Conservation (phyloP, 2,797 vertebrate genomes). For the Lophius americanus region DNA sequence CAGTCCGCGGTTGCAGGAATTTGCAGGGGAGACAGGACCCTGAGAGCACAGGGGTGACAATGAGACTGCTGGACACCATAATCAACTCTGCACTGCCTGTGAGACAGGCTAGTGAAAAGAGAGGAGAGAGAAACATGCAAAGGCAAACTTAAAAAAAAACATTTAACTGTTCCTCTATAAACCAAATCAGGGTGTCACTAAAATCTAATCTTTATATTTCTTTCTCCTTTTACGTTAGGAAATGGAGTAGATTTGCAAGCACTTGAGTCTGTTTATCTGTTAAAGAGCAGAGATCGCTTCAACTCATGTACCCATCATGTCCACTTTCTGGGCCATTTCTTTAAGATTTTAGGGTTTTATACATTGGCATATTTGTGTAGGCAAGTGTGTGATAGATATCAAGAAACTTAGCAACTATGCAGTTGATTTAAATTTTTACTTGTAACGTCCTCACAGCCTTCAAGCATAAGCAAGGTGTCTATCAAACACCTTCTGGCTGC, state of each 20-base stretch:
- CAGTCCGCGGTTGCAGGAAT: conserved; percentile 76
- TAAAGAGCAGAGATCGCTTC: conserved; percentile 83
- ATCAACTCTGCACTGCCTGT: conserved; percentile 73
- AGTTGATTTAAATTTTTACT: conserved; percentile 83
- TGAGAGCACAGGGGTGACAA: conserved; percentile 62
- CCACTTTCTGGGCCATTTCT: conserved; percentile 84
- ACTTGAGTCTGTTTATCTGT: conserved; percentile 76
- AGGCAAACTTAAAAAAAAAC: conserved; percentile 81
- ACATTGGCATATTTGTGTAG: conserved; percentile 77
- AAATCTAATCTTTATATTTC: conserved; percentile 89
- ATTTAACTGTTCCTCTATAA: conserved; percentile 87
- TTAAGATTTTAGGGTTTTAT: conserved; percentile 74
- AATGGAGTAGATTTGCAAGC: conserved; percentile 76
- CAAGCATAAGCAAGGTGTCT: conserved; percentile 79
- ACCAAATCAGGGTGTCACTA: conserved; percentile 91
- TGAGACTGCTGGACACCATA: conserved; percentile 72
- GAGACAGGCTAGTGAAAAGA: conserved; percentile 71
- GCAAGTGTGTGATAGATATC: conserved; percentile 76
- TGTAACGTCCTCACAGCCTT: conserved; percentile 82
- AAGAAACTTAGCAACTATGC: conserved; percentile 85
- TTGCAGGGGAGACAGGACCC: conserved; percentile 69
- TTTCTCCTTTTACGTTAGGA: conserved; percentile 79
- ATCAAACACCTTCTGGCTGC: conserved; percentile 77
- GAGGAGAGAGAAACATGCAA: conserved; percentile 75
- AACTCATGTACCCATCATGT: conserved; percentile 79